Conservation (phyloP, 2,797 vertebrate genomes). For the Girardinus metallicus region DNA sequence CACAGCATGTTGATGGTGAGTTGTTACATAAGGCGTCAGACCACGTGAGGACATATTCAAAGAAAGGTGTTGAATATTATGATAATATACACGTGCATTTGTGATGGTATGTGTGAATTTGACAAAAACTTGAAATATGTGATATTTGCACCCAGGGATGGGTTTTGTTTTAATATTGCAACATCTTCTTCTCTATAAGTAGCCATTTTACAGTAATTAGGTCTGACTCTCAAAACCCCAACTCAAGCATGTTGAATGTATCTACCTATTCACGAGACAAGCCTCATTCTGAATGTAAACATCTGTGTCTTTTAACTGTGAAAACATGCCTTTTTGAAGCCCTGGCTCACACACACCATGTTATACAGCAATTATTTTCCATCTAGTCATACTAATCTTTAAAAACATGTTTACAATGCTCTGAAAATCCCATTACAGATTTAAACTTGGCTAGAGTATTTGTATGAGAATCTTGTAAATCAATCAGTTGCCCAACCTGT, state of each 20-base stretch:
- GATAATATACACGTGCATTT: conserved; percentile 1
- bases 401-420: conserved; percentile 9
- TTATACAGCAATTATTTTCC: conserved; percentile 14
- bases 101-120: conserved; percentile 1
- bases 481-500: not conserved
- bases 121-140: conserved; percentile 28
- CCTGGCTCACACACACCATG: not conserved
- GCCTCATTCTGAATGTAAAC: conserved; percentile 63
- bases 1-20: conserved; percentile 26
- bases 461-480: conserved; percentile 35
- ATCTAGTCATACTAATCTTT: conserved; percentile 13
- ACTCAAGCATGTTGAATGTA: conserved; percentile 65
- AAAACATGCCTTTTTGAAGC: conserved; percentile 28
- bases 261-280: conserved; percentile 46
- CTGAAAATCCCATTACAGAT: not conserved
- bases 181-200: conserved; percentile 33
- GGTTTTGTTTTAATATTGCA: conserved; percentile 25
- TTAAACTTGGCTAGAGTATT: conserved; percentile 11
- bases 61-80: conserved; percentile 3
- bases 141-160: conserved; percentile 40
- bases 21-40: conserved; percentile 38
- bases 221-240: conserved; percentile 31
- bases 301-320: conserved; percentile 37
- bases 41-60: conserved; percentile 13
- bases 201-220: conserved; percentile 53